Evolutionary conservation across 2,113 vertebrate genomes (phyloP), one percentile per base, ranked within the genome.

Genomic region (Pyxicephalus adspersus): DNA sequence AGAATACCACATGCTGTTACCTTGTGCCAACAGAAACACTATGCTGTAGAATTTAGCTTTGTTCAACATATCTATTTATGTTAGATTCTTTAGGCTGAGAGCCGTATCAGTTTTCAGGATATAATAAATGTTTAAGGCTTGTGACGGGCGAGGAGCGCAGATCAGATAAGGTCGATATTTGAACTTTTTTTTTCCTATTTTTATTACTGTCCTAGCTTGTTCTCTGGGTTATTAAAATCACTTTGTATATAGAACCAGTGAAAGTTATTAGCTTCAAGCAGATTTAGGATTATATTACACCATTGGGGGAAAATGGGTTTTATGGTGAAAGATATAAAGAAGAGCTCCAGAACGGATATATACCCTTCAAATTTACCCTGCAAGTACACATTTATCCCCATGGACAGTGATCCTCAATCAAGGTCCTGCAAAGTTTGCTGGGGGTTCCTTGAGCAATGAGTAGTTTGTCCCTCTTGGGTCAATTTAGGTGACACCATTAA

Each of bases 1-100:
- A 54, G 80, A 75, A 75, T 75, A 65, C 80, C 80, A 82, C 80
- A 82, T 82, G 80, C 80, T 82, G 80, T 50, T 75, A 45, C 51
- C 63, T 17, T 22, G 13, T 75, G 80, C 80, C 80, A 82, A 82
- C 28, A 82, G 80, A 75, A 82, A 82, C 80, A 82, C 52, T 75
- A 75, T 11, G 70, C 71, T 55, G 79, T 23, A 64, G 68, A 74
- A 73, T 65, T 64, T 64, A 57, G 58, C 79, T 81, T 81, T 81
- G 79, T 81, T 72, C 79, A 26, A 63, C 79, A 45, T 52, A 81
- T 73, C 71, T 82, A 75, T 82, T 74, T 74, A 73, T 74, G 45
- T 81, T 66, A 66, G 71, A 82, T 57, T 66, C 54, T 73, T 73
- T 57, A 73, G 58, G 78, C 34, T 54, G 67, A 80, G 63, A 57